Conservation (phyloP, 2,888 invertebrate genomes). For the Diabrotica balteata region DNA sequence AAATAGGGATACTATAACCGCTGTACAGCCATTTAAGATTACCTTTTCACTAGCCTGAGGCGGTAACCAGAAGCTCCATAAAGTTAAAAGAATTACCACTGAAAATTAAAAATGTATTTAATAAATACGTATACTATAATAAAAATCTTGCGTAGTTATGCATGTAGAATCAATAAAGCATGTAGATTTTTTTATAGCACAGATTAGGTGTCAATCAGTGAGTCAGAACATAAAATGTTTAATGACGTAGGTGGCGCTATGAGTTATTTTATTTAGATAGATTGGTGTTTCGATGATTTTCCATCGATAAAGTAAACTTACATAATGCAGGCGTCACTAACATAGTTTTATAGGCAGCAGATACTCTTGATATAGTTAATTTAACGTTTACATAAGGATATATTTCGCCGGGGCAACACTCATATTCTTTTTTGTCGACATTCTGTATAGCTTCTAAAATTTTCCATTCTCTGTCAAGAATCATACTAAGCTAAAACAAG, state of each 20-base stretch:
- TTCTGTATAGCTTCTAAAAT: conserved; percentile 58
- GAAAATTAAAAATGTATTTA: conserved; percentile 36
- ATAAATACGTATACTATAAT: too few relatives aligned
- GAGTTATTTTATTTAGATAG: not conserved
- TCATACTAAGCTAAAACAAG: too few relatives aligned
- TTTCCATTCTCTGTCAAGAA: conserved; percentile 61
- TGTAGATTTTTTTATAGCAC: too few relatives aligned
- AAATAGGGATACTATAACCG: conserved; percentile 67
- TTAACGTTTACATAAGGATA: conserved; percentile 64
- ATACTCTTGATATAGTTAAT: conserved; percentile 64
- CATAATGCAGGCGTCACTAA: conserved; percentile 69
- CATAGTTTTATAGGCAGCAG: conserved; percentile 68
- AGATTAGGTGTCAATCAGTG: too few relatives aligned
- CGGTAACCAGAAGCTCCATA: conserved; percentile 71
- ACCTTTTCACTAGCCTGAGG: conserved; percentile 73
- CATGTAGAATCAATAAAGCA: too few relatives aligned
- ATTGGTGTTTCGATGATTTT: not conserved
- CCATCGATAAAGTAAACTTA: conserved; percentile 42
- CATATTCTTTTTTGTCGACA: conserved; percentile 59
- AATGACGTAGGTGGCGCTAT: too few relatives aligned
- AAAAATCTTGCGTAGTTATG: too few relatives aligned
- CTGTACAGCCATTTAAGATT: conserved; percentile 66
- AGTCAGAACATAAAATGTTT: too few relatives aligned
- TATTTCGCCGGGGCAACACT: conserved; percentile 64
- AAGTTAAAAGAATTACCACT: conserved; percentile 68